These are phyloP conservation scores for Ectemnius continuus DNA, from an alignment of 2,888 invertebrate genomes.

Conservation along the genomic window DNA sequence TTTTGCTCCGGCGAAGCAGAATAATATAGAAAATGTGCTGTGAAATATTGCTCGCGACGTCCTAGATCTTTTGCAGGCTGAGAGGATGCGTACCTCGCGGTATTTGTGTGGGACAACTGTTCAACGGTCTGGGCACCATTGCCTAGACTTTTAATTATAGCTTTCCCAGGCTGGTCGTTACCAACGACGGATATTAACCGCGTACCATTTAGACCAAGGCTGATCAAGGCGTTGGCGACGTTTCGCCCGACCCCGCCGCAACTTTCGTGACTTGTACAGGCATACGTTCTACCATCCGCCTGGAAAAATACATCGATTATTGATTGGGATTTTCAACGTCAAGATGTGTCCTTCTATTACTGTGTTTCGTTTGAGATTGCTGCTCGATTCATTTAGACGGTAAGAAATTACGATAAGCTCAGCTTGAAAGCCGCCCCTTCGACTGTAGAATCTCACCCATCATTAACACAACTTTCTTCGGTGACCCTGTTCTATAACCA, in stretches of 20 bases:
- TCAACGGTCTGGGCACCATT: slow-evolving; percentile 62
- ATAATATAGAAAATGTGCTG: background rate
- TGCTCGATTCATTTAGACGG: slow-evolving; percentile 25
- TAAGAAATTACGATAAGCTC: background rate
- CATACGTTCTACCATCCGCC: slow-evolving; percentile 89
- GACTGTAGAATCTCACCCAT: too few relatives aligned
- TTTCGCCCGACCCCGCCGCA: slow-evolving; percentile 96
- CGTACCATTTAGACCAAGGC: slow-evolving; percentile 81
- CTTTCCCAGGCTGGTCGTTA: slow-evolving; percentile 68
- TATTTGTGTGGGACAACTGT: slow-evolving; percentile 58
- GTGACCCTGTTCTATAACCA: too few relatives aligned
- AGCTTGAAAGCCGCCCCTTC: too few relatives aligned
- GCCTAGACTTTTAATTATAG: slow-evolving; percentile 65
- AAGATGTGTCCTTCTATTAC: slow-evolving; percentile 43
- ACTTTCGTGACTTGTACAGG: slow-evolving; percentile 82
- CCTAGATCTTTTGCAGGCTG: background rate
- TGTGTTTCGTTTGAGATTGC: slow-evolving; percentile 27
- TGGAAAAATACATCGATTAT: slow-evolving; percentile 75
- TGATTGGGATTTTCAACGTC: slow-evolving; percentile 36
- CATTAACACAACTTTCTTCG: too few relatives aligned
- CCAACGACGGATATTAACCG: slow-evolving; percentile 73
- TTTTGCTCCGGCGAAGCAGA: background rate
- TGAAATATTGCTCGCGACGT: background rate
- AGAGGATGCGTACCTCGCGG: slow-evolving; percentile 66
- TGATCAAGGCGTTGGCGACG: slow-evolving; percentile 90